Conservation (phyloP, 2,888 invertebrate species). For the Drosophila pseudotalamancana region DNA sequence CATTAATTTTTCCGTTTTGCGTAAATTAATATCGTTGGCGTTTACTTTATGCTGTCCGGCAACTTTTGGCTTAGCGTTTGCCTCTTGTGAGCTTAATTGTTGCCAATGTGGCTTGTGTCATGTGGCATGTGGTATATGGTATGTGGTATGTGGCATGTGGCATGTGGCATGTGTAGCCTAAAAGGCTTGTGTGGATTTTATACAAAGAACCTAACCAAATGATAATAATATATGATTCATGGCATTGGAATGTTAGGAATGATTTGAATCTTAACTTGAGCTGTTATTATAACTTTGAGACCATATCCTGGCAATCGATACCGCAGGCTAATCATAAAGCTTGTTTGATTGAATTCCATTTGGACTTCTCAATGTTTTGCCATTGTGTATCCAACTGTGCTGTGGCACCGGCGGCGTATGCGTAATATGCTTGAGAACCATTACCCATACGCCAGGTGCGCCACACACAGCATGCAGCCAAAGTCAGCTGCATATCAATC, state of each 20-base stretch:
- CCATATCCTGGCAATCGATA: neutral
- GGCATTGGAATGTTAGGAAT: neutral
- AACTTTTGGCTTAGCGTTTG: conserved; percentile 53
- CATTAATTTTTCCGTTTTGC: conserved; percentile 20
- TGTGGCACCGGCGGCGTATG: conserved; percentile 32
- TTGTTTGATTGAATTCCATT: neutral
- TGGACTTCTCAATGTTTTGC: neutral
- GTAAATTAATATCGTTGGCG: conserved; percentile 58
- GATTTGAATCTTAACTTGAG: neutral
- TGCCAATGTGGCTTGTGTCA: conserved; percentile 27
- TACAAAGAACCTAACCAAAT: neutral
- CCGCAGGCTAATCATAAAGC: neutral
- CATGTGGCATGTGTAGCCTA: conserved; percentile 27
- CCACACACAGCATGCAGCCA: neutral
- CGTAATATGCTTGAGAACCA: conserved; percentile 43
- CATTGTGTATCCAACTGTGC: neutral
- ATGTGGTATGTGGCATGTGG: conserved; percentile 11
- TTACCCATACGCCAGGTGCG: conserved; percentile 63
- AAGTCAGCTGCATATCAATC: conserved; percentile 18
- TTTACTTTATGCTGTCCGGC: conserved; percentile 36
- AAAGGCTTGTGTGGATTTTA: conserved; percentile 18
- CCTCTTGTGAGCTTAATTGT: conserved; percentile 44
- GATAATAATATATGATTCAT: conserved; percentile 25
- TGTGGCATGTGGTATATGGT: neutral
- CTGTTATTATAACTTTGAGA: neutral